phyloP scores from a whole-genome alignment of 2,888 invertebrate species.

The Petrophora chlorosata region DNA sequence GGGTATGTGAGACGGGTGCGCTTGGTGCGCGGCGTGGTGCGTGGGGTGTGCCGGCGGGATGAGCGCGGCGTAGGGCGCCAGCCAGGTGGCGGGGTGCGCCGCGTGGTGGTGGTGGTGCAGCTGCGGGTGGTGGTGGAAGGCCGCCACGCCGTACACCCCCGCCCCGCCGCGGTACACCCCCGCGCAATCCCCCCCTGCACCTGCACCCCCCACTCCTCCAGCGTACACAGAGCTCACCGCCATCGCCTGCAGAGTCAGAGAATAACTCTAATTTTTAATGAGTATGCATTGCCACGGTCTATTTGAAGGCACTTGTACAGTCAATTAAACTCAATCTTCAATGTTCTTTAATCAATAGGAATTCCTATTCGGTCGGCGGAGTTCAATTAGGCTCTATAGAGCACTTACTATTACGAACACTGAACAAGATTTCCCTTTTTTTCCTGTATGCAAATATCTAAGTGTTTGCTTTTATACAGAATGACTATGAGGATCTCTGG shows the following conservation, averaged over 20 bases:
- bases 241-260: slow-evolving; percentile 59
- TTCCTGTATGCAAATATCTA: slow-evolving; percentile 14
- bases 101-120: slow-evolving; percentile 75
- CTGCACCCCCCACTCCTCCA: slow-evolving; percentile 63
- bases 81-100: slow-evolving; percentile 73
- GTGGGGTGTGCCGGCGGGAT: slow-evolving; percentile 69
- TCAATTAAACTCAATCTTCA: slow-evolving; percentile 10
- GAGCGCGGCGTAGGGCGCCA: slow-evolving; percentile 75
- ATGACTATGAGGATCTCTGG: slow-evolving; percentile 7
- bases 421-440: slow-evolving; percentile 2
- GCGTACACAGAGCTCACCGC: slow-evolving; percentile 76
- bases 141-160: slow-evolving; percentile 74
- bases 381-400: slow-evolving; percentile 10
- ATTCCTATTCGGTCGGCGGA: slow-evolving; percentile 9
- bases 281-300: slow-evolving; percentile 31
- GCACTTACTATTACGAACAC: neutral
- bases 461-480: slow-evolving; percentile 9
- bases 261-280: slow-evolving; percentile 33
- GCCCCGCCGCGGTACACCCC: slow-evolving; percentile 75
- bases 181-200: slow-evolving; percentile 67
- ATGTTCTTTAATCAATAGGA: slow-evolving; percentile 14
- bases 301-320: slow-evolving; percentile 20
- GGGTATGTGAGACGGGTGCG: slow-evolving; percentile 73
- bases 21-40: slow-evolving; percentile 67
- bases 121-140: slow-evolving; percentile 75